These are phyloP conservation scores for Cranoglanis bouderius DNA, from an alignment of 2,113 vertebrate genomes.

Conservation along the genomic window DNA sequence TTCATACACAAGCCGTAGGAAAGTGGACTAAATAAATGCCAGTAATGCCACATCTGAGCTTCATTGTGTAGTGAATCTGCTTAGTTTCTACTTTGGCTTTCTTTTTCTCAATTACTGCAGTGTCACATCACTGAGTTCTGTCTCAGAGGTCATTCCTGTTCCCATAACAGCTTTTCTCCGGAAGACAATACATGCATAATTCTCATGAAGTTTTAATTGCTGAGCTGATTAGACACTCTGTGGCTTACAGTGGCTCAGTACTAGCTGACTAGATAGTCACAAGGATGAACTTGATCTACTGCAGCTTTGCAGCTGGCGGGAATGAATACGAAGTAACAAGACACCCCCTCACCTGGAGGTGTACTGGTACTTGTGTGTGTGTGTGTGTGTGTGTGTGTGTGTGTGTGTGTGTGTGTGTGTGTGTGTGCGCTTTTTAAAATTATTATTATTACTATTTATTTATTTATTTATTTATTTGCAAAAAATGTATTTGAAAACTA, in stretches of 20 bases:
- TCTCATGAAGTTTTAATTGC: constrained; percentile 69
- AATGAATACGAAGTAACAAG: constrained; percentile 32
- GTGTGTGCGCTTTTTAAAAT: neutral
- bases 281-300: constrained; percentile 51
- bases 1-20: neutral
- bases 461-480: neutral
- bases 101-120: neutral
- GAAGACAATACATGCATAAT: constrained; percentile 39
- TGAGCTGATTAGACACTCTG: constrained; percentile 50
- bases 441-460: too few relatives aligned
- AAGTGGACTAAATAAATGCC: constrained; percentile 10
- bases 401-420: neutral
- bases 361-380: constrained; percentile 24
- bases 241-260: constrained; percentile 34
- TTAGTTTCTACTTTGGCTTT: neutral
- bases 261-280: constrained; percentile 26
- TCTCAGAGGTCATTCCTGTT: constrained; percentile 8
- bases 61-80: neutral
- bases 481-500: neutral
- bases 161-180: constrained; percentile 29
- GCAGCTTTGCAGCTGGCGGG: constrained; percentile 37
- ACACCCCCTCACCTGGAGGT: constrained; percentile 39
- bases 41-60: constrained; percentile 12
- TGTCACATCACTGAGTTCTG: constrained; percentile 12
- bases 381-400: constrained; percentile 16